These are phyloP conservation scores for Hydra vulgaris DNA, from an alignment of 30 jellyfish, hydroid and myxozoan genomes.

Conservation along the genomic window DNA sequence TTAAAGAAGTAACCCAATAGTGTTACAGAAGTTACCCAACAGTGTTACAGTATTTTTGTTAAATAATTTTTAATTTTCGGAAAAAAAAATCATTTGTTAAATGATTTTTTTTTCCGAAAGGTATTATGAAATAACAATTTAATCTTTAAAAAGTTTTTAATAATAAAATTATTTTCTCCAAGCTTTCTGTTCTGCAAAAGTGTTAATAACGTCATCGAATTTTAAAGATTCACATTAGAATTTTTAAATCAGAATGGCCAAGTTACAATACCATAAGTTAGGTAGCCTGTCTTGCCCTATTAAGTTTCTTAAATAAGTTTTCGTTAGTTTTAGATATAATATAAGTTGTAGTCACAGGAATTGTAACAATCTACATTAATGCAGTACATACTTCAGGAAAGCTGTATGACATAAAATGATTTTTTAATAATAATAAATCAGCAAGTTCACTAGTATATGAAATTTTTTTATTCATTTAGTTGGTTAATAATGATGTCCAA, in stretches of 20 bases:
- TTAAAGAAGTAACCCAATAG: too few species aligned
- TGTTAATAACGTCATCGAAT: background rate
- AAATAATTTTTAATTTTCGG: too few species aligned
- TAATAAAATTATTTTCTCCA: background rate
- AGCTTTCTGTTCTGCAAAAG: background rate
- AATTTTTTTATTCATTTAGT: background rate
- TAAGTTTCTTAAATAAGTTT: background rate
- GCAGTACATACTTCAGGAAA: background rate
- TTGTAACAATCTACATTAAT: background rate
- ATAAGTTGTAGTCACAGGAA: background rate
- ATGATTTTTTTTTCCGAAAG: background rate
- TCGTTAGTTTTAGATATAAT: background rate
- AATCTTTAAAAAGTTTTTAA: too few species aligned
- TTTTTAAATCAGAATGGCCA: background rate
- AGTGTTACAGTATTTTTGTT: background rate
- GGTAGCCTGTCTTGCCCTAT: background rate
- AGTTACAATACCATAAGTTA: too few species aligned
- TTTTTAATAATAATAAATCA: background rate
- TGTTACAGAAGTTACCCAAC: background rate
- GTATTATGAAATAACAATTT: background rate
- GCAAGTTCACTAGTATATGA: background rate
- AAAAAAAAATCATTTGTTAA: too few species aligned
- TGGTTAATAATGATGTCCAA: background rate
- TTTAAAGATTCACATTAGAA: background rate
- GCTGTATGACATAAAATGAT: background rate